phyloP scores from a whole-genome alignment of 2,888 invertebrate genomes.

The Cyclophora punctaria region DNA sequence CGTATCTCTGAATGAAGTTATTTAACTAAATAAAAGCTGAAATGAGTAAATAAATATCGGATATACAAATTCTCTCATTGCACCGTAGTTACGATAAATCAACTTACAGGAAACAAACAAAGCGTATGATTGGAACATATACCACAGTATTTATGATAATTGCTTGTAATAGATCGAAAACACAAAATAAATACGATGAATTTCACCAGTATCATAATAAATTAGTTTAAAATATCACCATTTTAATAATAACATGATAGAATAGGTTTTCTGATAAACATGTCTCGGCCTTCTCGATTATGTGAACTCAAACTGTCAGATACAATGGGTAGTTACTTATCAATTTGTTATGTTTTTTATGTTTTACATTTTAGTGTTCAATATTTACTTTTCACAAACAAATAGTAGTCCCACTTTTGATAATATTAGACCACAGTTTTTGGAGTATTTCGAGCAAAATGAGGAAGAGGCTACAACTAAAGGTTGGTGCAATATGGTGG shows the following conservation, averaged over 20 bases:
- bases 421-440: not conserved
- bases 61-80: no score
- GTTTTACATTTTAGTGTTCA: constrained; percentile 44
- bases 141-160: constrained; percentile 36
- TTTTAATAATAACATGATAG: constrained; percentile 24
- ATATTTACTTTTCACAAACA: constrained; percentile 17
- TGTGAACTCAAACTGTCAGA: constrained; percentile 15
- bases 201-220: constrained; percentile 56
- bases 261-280: constrained; percentile 6
- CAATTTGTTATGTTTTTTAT: constrained; percentile 60
- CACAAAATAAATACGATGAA: constrained; percentile 42
- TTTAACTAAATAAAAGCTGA: no score
- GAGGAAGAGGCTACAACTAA: constrained; percentile 1
- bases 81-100: not conserved
- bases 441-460: not conserved
- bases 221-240: constrained; percentile 36
- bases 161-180: constrained; percentile 22
- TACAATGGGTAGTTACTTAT: constrained; percentile 45
- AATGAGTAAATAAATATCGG: no score
- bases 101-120: constrained; percentile 47
- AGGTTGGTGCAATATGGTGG: constrained; percentile 18
- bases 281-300: constrained; percentile 34
- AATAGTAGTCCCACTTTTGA: no score
- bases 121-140: constrained; percentile 54
- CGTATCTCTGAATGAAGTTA: no score